A percentile compares a stretch with the other conserved stretches of the same genome.
Conservation (phyloP, 2,113 vertebrate species). For the Acrocephalus kingi region DNA sequence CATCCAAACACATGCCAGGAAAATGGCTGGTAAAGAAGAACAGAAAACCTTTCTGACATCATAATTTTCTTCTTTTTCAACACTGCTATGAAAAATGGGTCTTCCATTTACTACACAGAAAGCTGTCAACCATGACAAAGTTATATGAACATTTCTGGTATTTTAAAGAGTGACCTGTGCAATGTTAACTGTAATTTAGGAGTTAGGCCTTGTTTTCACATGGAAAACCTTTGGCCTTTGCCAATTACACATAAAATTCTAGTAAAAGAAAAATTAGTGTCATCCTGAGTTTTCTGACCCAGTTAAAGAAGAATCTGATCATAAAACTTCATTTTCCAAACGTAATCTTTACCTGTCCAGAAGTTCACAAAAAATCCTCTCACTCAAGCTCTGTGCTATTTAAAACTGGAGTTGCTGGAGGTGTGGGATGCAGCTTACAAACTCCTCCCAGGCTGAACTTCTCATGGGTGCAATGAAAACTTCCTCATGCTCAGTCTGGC, state of each 20-base stretch:
- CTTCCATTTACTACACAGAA: neutral
- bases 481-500: neutral
- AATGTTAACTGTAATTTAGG: neutral
- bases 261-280: neutral
- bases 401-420: neutral
- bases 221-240: neutral
- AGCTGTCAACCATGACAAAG: neutral
- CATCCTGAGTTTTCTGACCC: neutral
- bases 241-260: neutral
- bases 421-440: neutral
- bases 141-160: neutral
- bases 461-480: rapidly evolving
- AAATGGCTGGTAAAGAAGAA: neutral
- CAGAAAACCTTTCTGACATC: neutral
- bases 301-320: neutral
- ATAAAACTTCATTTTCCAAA: neutral
- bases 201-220: neutral
- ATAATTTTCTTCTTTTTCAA: neutral
- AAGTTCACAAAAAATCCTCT: neutral
- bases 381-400: neutral
- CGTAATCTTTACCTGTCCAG: neutral
- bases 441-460: rapidly evolving
- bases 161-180: neutral
- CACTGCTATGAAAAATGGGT: neutral
- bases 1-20: neutral